A percentile compares a stretch with the other conserved stretches of the same genome.
These are phyloP conservation scores for Nothobranchius kuhntae DNA, from an alignment of 2,113 vertebrate genomes.

Conservation along the genomic window DNA sequence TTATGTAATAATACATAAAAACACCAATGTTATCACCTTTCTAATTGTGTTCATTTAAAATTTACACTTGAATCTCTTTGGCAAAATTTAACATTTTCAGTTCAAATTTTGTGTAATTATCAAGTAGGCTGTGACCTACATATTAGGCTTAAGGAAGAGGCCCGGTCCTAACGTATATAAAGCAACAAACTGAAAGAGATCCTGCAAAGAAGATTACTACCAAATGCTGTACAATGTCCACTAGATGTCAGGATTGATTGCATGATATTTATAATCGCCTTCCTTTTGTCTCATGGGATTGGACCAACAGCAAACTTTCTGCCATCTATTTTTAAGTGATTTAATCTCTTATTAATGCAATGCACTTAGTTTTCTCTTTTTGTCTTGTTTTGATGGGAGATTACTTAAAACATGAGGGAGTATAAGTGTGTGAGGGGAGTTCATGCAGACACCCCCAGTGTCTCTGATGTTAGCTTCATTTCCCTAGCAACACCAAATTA, in stretches of 20 bases:
- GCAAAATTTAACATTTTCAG: neutral
- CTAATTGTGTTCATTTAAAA: neutral
- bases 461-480: conserved; percentile 64
- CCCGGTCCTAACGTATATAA: conserved; percentile 42
- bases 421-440: conserved; percentile 13
- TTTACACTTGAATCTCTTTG: neutral
- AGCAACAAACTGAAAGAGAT: conserved; percentile 4
- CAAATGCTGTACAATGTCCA: conserved; percentile 36
- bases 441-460: conserved; percentile 31
- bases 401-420: neutral
- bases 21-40: neutral
- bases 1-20: neutral
- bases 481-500: conserved; percentile 81
- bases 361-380: neutral
- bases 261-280: conserved; percentile 1
- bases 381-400: neutral
- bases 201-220: neutral
- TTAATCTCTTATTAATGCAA: neutral
- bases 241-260: conserved; percentile 67
- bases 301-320: conserved; percentile 41
- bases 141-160: conserved; percentile 25
- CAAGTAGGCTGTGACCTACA: conserved; percentile 44
- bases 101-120: conserved; percentile 39
- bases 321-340: conserved; percentile 6
- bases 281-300: neutral